Conservation (phyloP, 2,797 vertebrate species). For the Okamejei kenojei region DNA sequence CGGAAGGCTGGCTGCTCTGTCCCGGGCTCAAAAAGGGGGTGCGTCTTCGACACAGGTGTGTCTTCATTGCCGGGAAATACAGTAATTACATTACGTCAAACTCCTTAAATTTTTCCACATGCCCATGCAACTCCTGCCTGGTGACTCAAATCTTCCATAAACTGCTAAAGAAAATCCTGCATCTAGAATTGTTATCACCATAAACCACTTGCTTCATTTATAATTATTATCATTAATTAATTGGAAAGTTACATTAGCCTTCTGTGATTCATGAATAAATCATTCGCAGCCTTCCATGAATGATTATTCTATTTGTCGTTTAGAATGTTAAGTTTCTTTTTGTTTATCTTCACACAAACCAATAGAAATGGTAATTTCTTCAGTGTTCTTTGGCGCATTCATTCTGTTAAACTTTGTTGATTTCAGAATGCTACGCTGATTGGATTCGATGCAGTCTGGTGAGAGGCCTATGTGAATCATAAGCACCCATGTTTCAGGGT, state of each 20-base stretch:
- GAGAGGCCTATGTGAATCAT: too few species aligned
- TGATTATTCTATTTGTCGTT: too few species aligned
- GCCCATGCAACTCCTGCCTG: neutral
- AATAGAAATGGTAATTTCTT: neutral
- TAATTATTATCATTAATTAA: neutral
- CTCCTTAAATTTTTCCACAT: neutral
- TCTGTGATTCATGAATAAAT: too few species aligned
- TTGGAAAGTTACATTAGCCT: too few species aligned
- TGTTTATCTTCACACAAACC: neutral
- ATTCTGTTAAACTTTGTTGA: neutral
- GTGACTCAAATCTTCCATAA: neutral
- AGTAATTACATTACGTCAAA: neutral
- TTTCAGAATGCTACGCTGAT: neutral
- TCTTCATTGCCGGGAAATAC: too few species aligned
- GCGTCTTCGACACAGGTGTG: too few species aligned
- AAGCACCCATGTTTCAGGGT: too few species aligned
- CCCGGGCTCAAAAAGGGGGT: too few species aligned
- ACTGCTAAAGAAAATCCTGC: neutral
- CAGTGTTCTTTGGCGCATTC: neutral
- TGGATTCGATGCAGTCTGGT: too few species aligned
- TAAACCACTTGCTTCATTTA: neutral
- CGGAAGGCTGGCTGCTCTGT: too few species aligned
- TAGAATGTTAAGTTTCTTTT: neutral
- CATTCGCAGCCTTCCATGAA: too few species aligned
- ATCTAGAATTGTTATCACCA: neutral